Evolutionary conservation across 2,888 invertebrate species (phyloP).

Genomic region (Rhagophthalmus giganteus): DNA sequence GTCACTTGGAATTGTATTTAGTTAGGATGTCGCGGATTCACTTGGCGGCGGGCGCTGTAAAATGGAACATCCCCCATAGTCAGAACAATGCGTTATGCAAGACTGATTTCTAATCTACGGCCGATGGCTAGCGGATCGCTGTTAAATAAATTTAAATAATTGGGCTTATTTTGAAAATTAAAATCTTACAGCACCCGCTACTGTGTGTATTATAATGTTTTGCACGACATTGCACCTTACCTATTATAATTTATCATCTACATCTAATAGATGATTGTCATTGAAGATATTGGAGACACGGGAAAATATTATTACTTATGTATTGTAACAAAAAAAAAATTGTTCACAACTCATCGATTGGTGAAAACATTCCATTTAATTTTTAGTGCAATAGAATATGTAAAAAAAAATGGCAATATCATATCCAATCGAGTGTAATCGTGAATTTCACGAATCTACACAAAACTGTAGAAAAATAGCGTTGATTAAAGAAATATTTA

Average conservation of each 20-base stretch:
- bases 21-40: slow-evolving; percentile 30
- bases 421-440: slow-evolving; percentile 54
- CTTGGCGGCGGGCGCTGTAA: slow-evolving; percentile 21
- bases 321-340: slow-evolving; percentile 36
- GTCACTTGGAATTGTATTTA: slow-evolving; percentile 43
- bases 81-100: slow-evolving; percentile 21
- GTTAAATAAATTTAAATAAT: slow-evolving; percentile 34
- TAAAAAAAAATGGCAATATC: slow-evolving; percentile 56
- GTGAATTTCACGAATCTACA: slow-evolving; percentile 51
- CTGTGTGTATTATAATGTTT: slow-evolving; percentile 49
- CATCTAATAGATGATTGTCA: slow-evolving; percentile 35
- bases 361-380: slow-evolving; percentile 40
- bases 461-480: slow-evolving; percentile 56
- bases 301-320: slow-evolving; percentile 31
- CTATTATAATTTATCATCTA: slow-evolving; percentile 37
- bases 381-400: slow-evolving; percentile 56
- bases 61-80: slow-evolving; percentile 29
- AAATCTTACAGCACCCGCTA: slow-evolving; percentile 44
- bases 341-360: slow-evolving; percentile 42
- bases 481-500: slow-evolving; percentile 57
- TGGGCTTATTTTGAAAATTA: slow-evolving; percentile 36
- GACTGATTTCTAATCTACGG: slow-evolving; percentile 9
- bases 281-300: slow-evolving; percentile 20
- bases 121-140: slow-evolving; percentile 34
- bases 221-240: slow-evolving; percentile 50